Evolutionary conservation across 1,140 invertebrate species (phyloP), one percentile per base, ranked within the genome.

Genomic region (Hylyphantes graminicola): DNA sequence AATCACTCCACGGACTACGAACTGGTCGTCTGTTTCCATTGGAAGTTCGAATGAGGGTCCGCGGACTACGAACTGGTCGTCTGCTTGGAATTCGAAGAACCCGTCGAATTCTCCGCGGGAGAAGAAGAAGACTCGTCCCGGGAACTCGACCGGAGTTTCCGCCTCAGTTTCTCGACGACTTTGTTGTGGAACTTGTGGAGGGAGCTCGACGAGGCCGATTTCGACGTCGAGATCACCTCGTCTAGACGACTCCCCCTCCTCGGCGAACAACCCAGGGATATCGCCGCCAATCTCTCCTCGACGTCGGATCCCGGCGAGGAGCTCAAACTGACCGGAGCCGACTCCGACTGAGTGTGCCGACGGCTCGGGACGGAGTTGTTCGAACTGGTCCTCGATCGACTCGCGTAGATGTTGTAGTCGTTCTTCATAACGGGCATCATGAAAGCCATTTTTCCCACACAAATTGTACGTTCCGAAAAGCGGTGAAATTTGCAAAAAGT

Each of bases 351-450:
- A 10, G 85, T 85, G 17, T 86, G 70, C 9, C 85, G 78, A 19
- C 86, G 75, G 10, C 78, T 54, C 10, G 80, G 59, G 11, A 53
- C 50, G 17, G 57, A 59, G 15, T 53, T 77, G 12, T 76, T 51
- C 12, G 75, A 85, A 50, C 77, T 85, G 17, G 84, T 77, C n/a
- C 85, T 63, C 6, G 87, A 85, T 53, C 84, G 78, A 21, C 68
- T 86, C 6, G 87, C 73, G 91, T 96, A 96, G 89, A 96, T 96
- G 89, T 96, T 94, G 92, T 94, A 96, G 90, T 96, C 94, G 90
- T 96, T 96, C 92, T 96, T 96, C 89, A 96, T 93, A 86, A 96
- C 95, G 59, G 95, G 95, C 94, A 96, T 96, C 95, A 96, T 96
- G 90, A 96, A 96, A 91, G 95, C 95, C 95, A 96, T 96, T 7